A percentile compares a stretch with the other conserved stretches of the same genome.
These are phyloP conservation scores for Empidonax alnorum DNA, from an alignment of 2,113 vertebrate species.

Conservation along the genomic window DNA sequence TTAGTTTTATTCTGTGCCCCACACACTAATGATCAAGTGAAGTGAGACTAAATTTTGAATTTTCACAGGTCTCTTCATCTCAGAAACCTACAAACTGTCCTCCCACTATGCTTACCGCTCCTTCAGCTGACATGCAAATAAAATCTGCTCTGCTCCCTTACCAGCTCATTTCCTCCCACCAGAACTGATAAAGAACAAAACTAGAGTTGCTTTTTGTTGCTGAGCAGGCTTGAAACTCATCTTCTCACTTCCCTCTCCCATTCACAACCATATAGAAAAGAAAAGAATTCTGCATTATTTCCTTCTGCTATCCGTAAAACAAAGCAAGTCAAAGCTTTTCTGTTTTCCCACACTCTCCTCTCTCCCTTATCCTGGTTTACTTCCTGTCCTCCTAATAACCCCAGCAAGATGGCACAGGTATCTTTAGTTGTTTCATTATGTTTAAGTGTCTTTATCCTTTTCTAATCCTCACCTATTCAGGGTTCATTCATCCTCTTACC, in stretches of 20 bases:
- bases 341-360: not conserved
- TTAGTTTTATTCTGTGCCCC: not conserved
- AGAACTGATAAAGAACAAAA: not conserved
- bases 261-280: not conserved
- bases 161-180: not conserved
- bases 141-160: not conserved
- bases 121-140: not conserved
- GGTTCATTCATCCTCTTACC: not conserved
- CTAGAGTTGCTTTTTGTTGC: not conserved
- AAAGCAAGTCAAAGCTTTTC: not conserved
- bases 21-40: not conserved
- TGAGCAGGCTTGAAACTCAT: not conserved
- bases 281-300: not conserved
- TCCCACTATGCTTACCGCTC: not conserved
- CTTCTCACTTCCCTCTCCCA: not conserved
- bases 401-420: not conserved
- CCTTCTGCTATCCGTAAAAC: not conserved
- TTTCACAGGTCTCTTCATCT: not conserved
- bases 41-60: not conserved
- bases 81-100: not conserved
- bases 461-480: slow-evolving; percentile 16
- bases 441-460: not conserved
- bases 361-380: not conserved
- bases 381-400: not conserved
- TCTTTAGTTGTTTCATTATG: not conserved